phyloP scores from a whole-genome alignment of 2,797 vertebrate genomes.

The Pseudocheirus occidentalis region DNA sequence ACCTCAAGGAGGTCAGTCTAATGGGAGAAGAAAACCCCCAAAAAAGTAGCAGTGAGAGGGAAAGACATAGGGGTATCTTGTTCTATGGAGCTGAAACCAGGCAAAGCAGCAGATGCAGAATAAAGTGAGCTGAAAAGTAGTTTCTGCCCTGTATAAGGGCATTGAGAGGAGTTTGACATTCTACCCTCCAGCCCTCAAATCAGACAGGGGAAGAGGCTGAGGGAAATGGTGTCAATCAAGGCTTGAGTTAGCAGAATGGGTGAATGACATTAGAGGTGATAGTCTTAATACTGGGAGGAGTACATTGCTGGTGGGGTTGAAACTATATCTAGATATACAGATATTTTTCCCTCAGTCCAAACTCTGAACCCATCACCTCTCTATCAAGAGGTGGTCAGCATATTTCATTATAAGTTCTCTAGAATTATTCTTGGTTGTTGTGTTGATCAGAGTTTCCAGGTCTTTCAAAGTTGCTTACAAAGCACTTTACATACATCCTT shows the following conservation, averaged over 20 bases:
- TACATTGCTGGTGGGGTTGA: neutral
- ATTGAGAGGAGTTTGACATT: neutral
- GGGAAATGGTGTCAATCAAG: neutral
- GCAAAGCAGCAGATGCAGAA: neutral
- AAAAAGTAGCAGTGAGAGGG: neutral
- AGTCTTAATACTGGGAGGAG: neutral
- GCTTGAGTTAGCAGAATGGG: neutral
- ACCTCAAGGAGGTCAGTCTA: neutral
- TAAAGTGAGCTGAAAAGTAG: neutral
- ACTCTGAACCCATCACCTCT: neutral
- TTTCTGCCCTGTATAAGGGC: neutral
- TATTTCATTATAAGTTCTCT: neutral
- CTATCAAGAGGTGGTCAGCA: neutral
- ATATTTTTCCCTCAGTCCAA: neutral
- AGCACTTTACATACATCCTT: neutral
- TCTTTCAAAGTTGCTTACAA: neutral
- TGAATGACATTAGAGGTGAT: neutral
- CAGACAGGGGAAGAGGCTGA: neutral
- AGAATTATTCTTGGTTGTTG: neutral
- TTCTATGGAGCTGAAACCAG: neutral
- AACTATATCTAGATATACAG: neutral
- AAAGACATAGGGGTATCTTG: neutral
- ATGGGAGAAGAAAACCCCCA: neutral
- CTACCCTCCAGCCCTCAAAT: neutral
- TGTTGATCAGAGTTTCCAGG: neutral